phyloP scores from a whole-genome alignment of 2,888 invertebrate species.

The Eustalomyia histrio region DNA sequence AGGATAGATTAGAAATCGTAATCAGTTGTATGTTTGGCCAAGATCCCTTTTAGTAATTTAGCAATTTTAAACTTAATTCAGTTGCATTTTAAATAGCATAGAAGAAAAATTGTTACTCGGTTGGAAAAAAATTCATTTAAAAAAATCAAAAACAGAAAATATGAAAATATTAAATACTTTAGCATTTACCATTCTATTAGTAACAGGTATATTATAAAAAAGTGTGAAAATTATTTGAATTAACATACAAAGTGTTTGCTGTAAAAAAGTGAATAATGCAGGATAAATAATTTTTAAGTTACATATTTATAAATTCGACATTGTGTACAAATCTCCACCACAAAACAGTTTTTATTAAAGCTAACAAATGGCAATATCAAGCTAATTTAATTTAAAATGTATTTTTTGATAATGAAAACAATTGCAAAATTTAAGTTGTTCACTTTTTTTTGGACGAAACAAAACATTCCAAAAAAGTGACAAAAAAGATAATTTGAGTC shows the following conservation, averaged over 20 bases:
- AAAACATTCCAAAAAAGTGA: too few relatives aligned
- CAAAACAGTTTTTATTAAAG: too few relatives aligned
- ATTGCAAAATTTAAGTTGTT: too few relatives aligned
- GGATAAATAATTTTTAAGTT: constrained; percentile 22
- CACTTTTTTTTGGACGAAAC: too few relatives aligned
- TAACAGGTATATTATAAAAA: constrained; percentile 44
- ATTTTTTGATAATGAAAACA: too few relatives aligned
- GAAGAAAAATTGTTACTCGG: constrained; percentile 27
- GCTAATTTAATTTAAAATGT: too few relatives aligned
- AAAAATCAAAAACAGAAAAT: not conserved
- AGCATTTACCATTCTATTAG: constrained; percentile 12
- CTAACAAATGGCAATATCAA: too few relatives aligned
- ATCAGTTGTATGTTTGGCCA: not conserved
- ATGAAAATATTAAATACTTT: constrained; percentile 45
- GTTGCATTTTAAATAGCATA: constrained; percentile 25
- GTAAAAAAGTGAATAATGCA: not conserved
- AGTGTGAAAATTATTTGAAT: not conserved
- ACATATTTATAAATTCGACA: too few relatives aligned
- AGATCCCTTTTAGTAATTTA: constrained; percentile 18
- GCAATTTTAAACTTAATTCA: constrained; percentile 26
- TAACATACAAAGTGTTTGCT: not conserved
- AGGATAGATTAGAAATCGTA: constrained; percentile 43
- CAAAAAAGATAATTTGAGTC: too few relatives aligned
- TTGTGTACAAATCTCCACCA: too few relatives aligned
- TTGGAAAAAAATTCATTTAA: not conserved